Percentiles rank a stretch among this genome's conserved stretches.
These are phyloP conservation scores for Chamaea fasciata DNA, from an alignment of 2,113 vertebrate species.

Conservation along the genomic window DNA sequence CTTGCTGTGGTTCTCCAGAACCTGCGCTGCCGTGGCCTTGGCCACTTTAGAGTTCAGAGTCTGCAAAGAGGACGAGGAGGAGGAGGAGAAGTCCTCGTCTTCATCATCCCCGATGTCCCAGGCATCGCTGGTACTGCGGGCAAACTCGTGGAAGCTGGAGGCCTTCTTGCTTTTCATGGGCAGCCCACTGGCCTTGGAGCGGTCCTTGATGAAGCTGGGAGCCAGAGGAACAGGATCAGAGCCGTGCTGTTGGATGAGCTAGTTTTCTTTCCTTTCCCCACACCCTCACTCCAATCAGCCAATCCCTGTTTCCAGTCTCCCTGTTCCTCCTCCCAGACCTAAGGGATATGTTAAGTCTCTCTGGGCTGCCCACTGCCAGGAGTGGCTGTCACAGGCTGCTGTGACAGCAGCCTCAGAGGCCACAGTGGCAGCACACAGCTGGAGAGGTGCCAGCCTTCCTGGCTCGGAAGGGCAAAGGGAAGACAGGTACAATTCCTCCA, in stretches of 20 bases:
- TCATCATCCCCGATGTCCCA: background rate
- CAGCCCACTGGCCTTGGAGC: background rate
- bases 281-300: background rate
- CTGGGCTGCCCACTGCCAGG: background rate
- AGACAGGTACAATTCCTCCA: background rate
- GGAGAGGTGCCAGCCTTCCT: background rate
- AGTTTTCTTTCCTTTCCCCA: background rate
- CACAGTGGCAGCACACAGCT: background rate
- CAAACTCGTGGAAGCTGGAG: constrained; percentile 27
- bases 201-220: background rate
- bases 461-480: background rate
- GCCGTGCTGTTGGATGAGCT: background rate
- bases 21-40: background rate
- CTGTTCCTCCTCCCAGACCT: background rate
- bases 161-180: constrained; percentile 13
- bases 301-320: background rate
- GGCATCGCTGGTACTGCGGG: constrained; percentile 11
- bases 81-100: background rate
- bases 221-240: background rate
- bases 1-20: constrained; percentile 20
- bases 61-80: background rate
- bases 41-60: constrained; percentile 22
- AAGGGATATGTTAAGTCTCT: background rate
- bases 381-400: background rate
- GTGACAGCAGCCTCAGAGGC: background rate